phyloP scores from a whole-genome alignment of 2,797 vertebrate genomes.

The Enteromius trimaculatus region DNA sequence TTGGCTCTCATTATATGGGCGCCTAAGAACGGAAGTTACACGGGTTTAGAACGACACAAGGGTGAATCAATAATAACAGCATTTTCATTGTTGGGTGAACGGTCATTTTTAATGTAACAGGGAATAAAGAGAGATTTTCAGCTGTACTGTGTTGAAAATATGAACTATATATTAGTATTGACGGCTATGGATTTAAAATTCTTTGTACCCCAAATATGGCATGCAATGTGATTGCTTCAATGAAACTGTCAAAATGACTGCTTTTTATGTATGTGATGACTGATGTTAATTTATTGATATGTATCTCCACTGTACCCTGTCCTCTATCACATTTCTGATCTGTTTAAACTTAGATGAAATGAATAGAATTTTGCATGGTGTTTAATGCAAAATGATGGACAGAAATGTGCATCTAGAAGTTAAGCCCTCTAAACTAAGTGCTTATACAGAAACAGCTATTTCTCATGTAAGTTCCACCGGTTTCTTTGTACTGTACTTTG shows the following conservation, averaged over 20 bases:
- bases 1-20: neutral
- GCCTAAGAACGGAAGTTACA: neutral
- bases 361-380: slow-evolving; percentile 43
- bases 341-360: slow-evolving; percentile 5
- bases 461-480: slow-evolving; percentile 48
- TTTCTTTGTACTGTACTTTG: slow-evolving; percentile 52
- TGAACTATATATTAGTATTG: slow-evolving; percentile 24
- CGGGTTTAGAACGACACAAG: neutral
- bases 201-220: slow-evolving; percentile 52
- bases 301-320: slow-evolving; percentile 24
- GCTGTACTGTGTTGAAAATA: slow-evolving; percentile 10
- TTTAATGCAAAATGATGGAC: slow-evolving; percentile 39
- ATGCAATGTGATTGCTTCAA: slow-evolving; percentile 57
- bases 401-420: slow-evolving; percentile 42
- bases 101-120: slow-evolving; percentile 23
- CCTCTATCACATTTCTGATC: slow-evolving; percentile 15
- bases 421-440: slow-evolving; percentile 30
- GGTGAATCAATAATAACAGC: neutral
- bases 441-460: slow-evolving; percentile 37
- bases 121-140: slow-evolving; percentile 14
- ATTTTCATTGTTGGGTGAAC: neutral
- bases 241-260: slow-evolving; percentile 41
- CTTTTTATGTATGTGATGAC: slow-evolving; percentile 48
- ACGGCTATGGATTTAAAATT: slow-evolving; percentile 34
- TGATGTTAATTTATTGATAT: slow-evolving; percentile 45